phyloP scores from a whole-genome alignment of 2,797 vertebrate genomes.

The Podarcis siculus region DNA sequence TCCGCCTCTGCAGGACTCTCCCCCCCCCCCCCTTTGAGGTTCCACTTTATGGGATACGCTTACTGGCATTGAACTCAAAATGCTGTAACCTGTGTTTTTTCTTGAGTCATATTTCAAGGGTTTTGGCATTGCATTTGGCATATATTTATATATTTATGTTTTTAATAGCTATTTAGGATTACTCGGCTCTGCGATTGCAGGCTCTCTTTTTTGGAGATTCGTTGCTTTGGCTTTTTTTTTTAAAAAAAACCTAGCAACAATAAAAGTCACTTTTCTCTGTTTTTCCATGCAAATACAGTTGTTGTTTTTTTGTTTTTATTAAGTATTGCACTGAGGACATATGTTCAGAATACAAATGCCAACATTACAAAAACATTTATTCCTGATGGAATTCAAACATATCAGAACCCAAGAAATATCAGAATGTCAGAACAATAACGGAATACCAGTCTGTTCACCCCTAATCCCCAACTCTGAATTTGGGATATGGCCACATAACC shows the following conservation, averaged over 20 bases:
- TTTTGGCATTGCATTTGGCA: not conserved
- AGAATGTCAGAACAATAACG: not conserved
- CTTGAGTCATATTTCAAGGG: not conserved
- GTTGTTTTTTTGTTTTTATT: not conserved
- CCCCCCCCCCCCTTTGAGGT: not conserved
- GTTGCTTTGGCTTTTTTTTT: not conserved
- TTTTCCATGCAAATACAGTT: too few species aligned
- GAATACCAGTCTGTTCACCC: not conserved
- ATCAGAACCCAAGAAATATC: not conserved
- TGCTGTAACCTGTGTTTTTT: not conserved
- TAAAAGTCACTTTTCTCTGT: too few species aligned
- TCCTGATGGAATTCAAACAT: not conserved
- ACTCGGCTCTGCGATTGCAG: not conserved
- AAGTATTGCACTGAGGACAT: not conserved
- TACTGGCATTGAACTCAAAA: not conserved
- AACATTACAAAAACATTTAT: not conserved
- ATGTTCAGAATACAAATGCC: not conserved
- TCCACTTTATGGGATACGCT: not conserved
- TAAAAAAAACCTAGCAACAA: not conserved
- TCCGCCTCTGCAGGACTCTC: not conserved
- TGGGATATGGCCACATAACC: not conserved
- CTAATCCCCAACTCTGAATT: not conserved
- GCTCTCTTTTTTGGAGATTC: not conserved
- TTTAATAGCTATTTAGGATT: not conserved
- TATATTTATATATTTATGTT: not conserved